phyloP scores from a whole-genome alignment of 2,888 invertebrate genomes.

The Dicyrtoma fusca region DNA sequence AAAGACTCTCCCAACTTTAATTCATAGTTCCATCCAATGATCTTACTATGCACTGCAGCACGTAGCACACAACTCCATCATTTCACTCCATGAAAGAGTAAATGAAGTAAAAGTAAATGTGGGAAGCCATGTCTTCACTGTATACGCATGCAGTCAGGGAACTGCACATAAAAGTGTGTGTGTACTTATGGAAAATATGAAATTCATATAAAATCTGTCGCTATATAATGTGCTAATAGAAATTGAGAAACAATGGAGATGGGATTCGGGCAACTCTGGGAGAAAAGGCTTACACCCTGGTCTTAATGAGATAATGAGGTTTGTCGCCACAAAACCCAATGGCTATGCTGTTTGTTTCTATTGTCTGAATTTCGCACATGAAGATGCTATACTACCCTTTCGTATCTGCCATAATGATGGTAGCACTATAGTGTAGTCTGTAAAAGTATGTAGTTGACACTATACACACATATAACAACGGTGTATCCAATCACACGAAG shows the following conservation, averaged over 20 bases:
- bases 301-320: constrained; percentile 40
- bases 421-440: too few relatives aligned
- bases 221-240: constrained; percentile 14
- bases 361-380: background rate
- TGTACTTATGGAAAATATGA: background rate
- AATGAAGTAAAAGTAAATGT: background rate
- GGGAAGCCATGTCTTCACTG: constrained; percentile 1
- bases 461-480: too few relatives aligned
- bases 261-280: constrained; percentile 18
- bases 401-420: too few relatives aligned
- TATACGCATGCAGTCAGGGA: background rate
- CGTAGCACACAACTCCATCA: background rate
- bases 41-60: background rate
- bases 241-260: constrained; percentile 30
- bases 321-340: constrained; percentile 20
- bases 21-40: background rate
- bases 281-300: constrained; percentile 13
- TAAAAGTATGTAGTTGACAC: too few relatives aligned
- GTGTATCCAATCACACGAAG: too few relatives aligned
- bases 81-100: background rate
- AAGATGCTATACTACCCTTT: too few relatives aligned
- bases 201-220: background rate
- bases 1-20: background rate
- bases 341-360: background rate
- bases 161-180: too few relatives aligned